Base-by-base conservation (phyloP, 2,888 invertebrate species). In the Aphelenchoides bicaudatus region DNA sequence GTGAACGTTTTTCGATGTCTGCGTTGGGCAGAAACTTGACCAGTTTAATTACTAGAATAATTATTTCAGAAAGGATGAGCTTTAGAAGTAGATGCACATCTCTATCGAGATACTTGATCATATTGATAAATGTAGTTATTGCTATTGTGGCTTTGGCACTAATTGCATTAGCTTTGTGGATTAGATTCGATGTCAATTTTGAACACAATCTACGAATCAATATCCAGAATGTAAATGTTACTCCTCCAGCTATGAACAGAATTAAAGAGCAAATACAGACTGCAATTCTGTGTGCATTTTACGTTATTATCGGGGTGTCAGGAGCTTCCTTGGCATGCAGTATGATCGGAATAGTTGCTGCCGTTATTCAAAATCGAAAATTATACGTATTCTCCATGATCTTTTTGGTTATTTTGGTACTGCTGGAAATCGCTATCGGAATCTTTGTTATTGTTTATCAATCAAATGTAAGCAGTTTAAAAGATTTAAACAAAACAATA, bases 271-370 rank as follows among this genome's bases (percentile, higher is more conserved):
- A 58, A 10, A 27, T 59, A n/a, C 16, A n/a, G 19, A 59, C 4
- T 37, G 3, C 58, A 29, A 27, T 47, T 6, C 5, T 6, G 38
- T 34, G 13, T 30, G 21, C 63, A 13, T 75, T 71, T 52, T 74
- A 74, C 74, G 67, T 70, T 4, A 63, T 75, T 21, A 63, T 75
- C 29, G 74, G 70, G 10, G 71, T 75, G 52, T 58, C 70, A 4
- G 61, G 67, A n/a, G 71, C 67, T 8, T 62, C 63, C 6, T 66
- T 61, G 5, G 16, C 73, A 3, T 59, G 70, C 25, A 72, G 73
- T 6, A 58, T 74, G n/a, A 60, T 71, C 10, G 75, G 75, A 4
- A 53, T 66, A 3, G n/a, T 47, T 3, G 62, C 49, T 1, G 56
- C 60, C 5, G 30, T 53, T 13, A 25, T 59, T 30, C 39, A 49